These are phyloP conservation scores for Dynastes grantii DNA, from an alignment of 2,888 invertebrate species.

Conservation along the genomic window DNA sequence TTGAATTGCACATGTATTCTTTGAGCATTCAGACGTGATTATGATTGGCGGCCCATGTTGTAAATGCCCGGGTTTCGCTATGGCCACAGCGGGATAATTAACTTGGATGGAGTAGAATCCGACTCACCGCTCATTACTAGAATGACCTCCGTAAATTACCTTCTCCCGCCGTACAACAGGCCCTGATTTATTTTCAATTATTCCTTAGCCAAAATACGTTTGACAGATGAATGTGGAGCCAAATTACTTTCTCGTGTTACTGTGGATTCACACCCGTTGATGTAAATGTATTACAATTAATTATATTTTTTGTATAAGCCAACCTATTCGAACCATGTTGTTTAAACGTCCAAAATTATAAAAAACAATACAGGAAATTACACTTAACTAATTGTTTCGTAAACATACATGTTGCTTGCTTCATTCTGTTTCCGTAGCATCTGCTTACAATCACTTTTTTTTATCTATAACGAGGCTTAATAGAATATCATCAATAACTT, in stretches of 20 bases:
- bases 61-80: conserved; percentile 53
- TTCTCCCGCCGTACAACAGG: conserved; percentile 56
- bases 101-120: conserved; percentile 59
- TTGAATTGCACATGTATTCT: conserved; percentile 12
- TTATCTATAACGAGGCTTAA: neutral
- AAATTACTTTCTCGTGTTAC: neutral
- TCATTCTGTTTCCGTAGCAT: neutral
- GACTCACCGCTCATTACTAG: conserved; percentile 63
- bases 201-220: conserved; percentile 54
- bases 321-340: no score
- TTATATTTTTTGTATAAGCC: no score
- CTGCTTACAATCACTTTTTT: no score
- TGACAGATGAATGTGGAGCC: conserved; percentile 17
- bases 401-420: neutral
- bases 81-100: conserved; percentile 61
- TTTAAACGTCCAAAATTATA: no score
- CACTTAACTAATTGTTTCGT: no score
- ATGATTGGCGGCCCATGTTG: conserved; percentile 56
- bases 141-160: conserved; percentile 64
- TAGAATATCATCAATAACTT: neutral
- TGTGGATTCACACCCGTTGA: conserved; percentile 19
- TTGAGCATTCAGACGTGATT: conserved; percentile 49
- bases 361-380: no score
- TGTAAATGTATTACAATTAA: neutral
- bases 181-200: conserved; percentile 64